A percentile compares a stretch with the other conserved stretches of the same genome.
Conservation (phyloP, 2,797 vertebrate genomes). For the Notamacropus eugenii region DNA sequence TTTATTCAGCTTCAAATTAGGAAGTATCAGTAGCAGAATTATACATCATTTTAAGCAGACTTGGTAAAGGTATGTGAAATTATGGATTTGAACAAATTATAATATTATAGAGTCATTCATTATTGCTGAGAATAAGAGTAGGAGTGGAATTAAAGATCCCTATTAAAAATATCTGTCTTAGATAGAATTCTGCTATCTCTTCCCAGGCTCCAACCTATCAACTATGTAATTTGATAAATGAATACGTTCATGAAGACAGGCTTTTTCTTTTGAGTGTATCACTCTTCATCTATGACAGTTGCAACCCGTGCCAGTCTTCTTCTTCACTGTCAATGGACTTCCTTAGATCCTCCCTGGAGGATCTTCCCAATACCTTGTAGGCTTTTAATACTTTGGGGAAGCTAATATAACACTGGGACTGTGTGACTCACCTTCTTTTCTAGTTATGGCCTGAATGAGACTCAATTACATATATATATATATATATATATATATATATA, state of each 20-base stretch:
- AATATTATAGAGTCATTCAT: not conserved
- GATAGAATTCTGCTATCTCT: not conserved
- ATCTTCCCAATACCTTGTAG: not conserved
- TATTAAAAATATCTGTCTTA: not conserved
- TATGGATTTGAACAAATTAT: not conserved
- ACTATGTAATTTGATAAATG: not conserved
- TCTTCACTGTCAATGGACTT: not conserved
- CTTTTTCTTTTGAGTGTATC: not conserved
- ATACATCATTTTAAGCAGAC: not conserved
- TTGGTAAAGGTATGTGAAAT: not conserved
- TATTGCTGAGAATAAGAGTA: not conserved
- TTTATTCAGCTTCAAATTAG: not conserved
- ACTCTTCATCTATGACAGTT: not conserved
- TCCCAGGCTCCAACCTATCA: not conserved
- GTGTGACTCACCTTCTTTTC: not conserved
- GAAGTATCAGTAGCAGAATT: not conserved
- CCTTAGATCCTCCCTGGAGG: not conserved
- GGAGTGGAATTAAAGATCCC: not conserved
- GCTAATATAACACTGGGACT: not conserved
- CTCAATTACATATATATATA: no score
- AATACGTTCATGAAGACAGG: not conserved
- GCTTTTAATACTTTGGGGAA: not conserved
- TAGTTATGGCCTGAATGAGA: not conserved
- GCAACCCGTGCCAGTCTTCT: not conserved
- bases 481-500: no score